Conservation (phyloP, 2,113 vertebrate species). For the Notothenia rossii region DNA sequence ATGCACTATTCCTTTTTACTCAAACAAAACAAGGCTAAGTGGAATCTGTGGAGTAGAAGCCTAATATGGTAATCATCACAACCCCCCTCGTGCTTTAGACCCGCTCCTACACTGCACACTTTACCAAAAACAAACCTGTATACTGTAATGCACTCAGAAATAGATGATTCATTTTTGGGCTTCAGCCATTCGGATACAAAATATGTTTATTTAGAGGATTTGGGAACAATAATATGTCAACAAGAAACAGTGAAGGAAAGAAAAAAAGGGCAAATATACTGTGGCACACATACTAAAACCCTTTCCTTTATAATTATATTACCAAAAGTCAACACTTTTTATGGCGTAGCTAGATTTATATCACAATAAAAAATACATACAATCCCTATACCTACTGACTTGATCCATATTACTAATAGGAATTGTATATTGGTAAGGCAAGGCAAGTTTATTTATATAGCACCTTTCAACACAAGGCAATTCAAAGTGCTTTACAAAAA, state of each 20-base stretch:
- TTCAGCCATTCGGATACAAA: neutral
- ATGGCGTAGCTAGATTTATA: constrained; percentile 21
- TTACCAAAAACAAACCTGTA: neutral
- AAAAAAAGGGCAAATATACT: neutral
- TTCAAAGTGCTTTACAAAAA: too few species aligned
- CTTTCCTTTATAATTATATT: neutral
- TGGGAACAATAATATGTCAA: neutral
- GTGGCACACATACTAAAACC: neutral
- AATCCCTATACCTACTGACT: constrained; percentile 16
- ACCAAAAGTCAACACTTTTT: constrained; percentile 13
- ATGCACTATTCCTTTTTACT: constrained; percentile 10
- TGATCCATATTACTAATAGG: constrained; percentile 30
- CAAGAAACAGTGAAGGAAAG: neutral
- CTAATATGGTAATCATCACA: constrained; percentile 18
- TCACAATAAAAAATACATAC: constrained; percentile 23
- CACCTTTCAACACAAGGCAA: too few species aligned
- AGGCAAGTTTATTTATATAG: too few species aligned
- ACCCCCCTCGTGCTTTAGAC: neutral
- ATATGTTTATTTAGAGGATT: too few species aligned
- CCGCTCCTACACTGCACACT: neutral
- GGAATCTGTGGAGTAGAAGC: constrained; percentile 6
- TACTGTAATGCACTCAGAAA: neutral
- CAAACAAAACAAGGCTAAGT: constrained; percentile 35
- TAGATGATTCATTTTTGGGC: neutral
- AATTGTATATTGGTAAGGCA: constrained; percentile 19